Base-by-base conservation (phyloP, 2,888 invertebrate species). In the Ommatoiulus sabulosus region DNA sequence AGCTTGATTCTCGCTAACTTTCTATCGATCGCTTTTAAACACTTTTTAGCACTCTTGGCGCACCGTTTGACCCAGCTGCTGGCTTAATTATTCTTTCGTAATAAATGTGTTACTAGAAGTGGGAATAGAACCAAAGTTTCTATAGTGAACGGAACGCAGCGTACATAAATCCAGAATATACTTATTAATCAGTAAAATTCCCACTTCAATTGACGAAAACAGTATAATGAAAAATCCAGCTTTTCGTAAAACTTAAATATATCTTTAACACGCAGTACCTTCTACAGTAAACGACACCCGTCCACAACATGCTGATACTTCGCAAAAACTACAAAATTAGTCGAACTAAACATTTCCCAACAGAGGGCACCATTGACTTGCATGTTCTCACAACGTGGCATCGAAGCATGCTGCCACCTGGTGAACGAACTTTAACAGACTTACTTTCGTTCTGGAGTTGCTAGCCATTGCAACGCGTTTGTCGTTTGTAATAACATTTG, bases 51-150 rank as follows among this genome's bases (percentile, higher is more conserved):
- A 80, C 35, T 7, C 35, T 80, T 80, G 12, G 80, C 35, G 80
- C 80, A 80, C 80, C 35, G 80, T 80, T 80, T 80, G 35, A 80
- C 80, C 80, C 80, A 80, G 80, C 80, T 12, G 80, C 80, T 80
- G 80, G 15, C 80, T 80, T 80, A 43, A 43, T 80, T 80, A 80
- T 43, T 35, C 80, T 80, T 46, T 80, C 35, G 35, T 43, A 35
- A 35, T 35, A 1, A 35, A 35, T 35, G 35, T 57, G 4, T 57
- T 7, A 5, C 6, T n/a, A 24, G 24, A 80, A 63, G n/a, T 6
- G 80, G 24, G 10, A 3, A 15, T 43, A 72, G 20, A 24, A 24
- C 80, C 8, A 80, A 80, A 80, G 52, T 80, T 24, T 35, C 3
- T 24, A n/a, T n/a, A 12, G 35, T 15, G 7, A 63, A 20, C 4